Base-by-base conservation (phyloP, 2,797 vertebrate genomes). In the Sardinella longiceps region DNA sequence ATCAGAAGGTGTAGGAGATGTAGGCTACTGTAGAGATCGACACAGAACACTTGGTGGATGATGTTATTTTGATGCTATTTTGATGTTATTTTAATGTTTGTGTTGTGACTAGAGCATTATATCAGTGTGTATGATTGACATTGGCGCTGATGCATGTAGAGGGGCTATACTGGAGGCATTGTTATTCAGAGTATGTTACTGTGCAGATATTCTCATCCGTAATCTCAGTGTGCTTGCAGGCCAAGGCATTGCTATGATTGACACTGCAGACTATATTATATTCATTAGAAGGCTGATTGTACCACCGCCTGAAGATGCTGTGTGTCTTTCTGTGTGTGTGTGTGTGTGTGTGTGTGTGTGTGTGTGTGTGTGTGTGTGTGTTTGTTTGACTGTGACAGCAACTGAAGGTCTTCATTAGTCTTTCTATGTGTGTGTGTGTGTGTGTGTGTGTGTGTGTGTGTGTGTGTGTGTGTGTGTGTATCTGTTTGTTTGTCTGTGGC, bases 271-370 rank as follows among this genome's bases (percentile, higher is more conserved):
- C 23, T 58, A n/a, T n/a, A n/a, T 58, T n/a, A n/a, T 9, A 25
- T 58, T 58, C 25, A n/a, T 10, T 9, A 58, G n/a, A 1, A n/a
- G n/a, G 25, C 56, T 25, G 5, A 58, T 25, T n/a, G 56, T n/a
- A 25, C 56, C 20, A 56, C 53, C 23, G 10, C 56, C 2, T 25
- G 7, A 9, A 60, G n/a, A 60, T 60, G 53, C 23, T 56, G 33
- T 85, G 18, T 82, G 58, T 66, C 30, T 80, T 30, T 58, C 20
- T 58, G 48, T 80, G 60, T 80, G 58, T 83, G 51, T 48, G 58
- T 83, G 56, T 70, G 43, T 83, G 14, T 83, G 63, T 83, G 43
- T 53, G 28, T 82, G 51, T 23, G 51, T 18, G 33, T 63, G 53
- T 56, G 46, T 50, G 80, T 51, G 25, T n/a, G 18, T n/a, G 25